A percentile compares a stretch with the other conserved stretches of the same genome.
These are phyloP conservation scores for Hirudinaria manillensis DNA, from an alignment of 2,888 invertebrate species.

Conservation along the genomic window DNA sequence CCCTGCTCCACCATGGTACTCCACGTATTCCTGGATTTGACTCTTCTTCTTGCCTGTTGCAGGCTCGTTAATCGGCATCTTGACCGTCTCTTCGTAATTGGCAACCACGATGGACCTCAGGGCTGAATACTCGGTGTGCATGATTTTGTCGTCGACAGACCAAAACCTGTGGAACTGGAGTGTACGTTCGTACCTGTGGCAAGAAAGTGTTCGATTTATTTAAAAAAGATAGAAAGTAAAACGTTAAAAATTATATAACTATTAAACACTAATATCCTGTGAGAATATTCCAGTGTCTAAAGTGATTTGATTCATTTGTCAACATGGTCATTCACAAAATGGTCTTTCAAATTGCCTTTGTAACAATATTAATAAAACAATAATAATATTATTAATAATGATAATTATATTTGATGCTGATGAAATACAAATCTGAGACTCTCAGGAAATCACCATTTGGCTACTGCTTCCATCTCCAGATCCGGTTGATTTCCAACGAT, in stretches of 20 bases:
- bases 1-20: constrained; percentile 94
- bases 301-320: too few species aligned
- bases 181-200: constrained; percentile 65
- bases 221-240: background rate
- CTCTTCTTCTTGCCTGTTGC: constrained; percentile 88
- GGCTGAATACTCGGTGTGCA: constrained; percentile 92
- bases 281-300: too few species aligned
- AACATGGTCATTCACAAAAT: too few species aligned
- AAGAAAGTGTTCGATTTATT: background rate
- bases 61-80: constrained; percentile 96
- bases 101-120: constrained; percentile 94
- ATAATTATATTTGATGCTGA: too few species aligned
- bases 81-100: constrained; percentile 93
- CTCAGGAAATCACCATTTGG: constrained; percentile 66
- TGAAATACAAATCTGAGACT: too few species aligned
- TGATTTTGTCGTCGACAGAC: constrained; percentile 93
- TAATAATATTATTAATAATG: too few species aligned
- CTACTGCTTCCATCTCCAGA: constrained; percentile 77
- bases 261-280: too few species aligned
- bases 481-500: constrained; percentile 96
- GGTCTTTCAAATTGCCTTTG: too few species aligned
- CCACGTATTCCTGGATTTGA: constrained; percentile 96
- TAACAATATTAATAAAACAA: too few species aligned
- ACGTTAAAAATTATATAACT: background rate
- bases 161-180: constrained; percentile 81